These are phyloP conservation scores for Dermolepida albohirtum DNA, from an alignment of 2,888 invertebrate species.

Conservation along the genomic window DNA sequence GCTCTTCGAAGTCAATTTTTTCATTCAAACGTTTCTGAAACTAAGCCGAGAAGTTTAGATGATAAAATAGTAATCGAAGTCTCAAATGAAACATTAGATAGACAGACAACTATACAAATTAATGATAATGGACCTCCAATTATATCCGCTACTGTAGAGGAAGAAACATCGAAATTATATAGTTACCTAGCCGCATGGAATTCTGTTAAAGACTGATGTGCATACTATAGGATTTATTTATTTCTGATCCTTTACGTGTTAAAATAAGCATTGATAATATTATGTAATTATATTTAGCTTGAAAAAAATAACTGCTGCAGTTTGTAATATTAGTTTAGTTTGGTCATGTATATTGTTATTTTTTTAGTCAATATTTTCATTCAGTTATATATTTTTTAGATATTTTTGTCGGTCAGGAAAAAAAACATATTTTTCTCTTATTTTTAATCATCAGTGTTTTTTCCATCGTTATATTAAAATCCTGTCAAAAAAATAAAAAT, in stretches of 20 bases:
- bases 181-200: slow-evolving; percentile 44
- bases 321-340: slow-evolving; percentile 23
- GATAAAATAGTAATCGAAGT: slow-evolving; percentile 62
- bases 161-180: slow-evolving; percentile 44
- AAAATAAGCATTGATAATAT: slow-evolving; percentile 16
- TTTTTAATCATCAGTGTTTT: slow-evolving; percentile 1
- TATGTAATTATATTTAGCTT: slow-evolving; percentile 36
- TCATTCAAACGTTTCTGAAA: slow-evolving; percentile 60
- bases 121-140: slow-evolving; percentile 12
- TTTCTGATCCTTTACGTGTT: slow-evolving; percentile 37
- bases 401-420: slow-evolving; percentile 4
- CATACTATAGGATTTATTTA: slow-evolving; percentile 44
- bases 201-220: slow-evolving; percentile 50
- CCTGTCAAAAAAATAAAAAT: slow-evolving; percentile 26
- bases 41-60: slow-evolving; percentile 58
- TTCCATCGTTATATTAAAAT: slow-evolving; percentile 18
- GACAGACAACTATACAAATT: slow-evolving; percentile 33
- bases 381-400: slow-evolving; percentile 24
- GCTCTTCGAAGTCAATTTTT: slow-evolving; percentile 69
- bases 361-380: slow-evolving; percentile 22
- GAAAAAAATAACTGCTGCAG: slow-evolving; percentile 5
- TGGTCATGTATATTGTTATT: slow-evolving; percentile 28
- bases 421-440: slow-evolving; percentile 13
- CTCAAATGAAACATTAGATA: slow-evolving; percentile 60
- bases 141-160: slow-evolving; percentile 24